Percentiles rank a stretch among this genome's conserved stretches.
phyloP scores from a whole-genome alignment of 2,113 vertebrate species.

The Equus przewalskii region DNA sequence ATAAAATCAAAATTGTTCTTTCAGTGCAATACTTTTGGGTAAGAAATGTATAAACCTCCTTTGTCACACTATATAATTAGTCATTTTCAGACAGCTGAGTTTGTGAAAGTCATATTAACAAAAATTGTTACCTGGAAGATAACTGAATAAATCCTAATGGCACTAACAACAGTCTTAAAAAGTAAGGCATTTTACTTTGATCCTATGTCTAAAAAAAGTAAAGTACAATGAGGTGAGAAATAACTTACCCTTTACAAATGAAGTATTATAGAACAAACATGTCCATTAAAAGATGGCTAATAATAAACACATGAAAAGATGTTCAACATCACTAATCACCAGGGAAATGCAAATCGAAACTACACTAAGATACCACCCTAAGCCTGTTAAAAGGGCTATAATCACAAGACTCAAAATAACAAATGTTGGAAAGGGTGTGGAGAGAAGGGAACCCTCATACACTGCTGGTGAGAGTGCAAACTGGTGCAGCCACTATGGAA shows the following conservation, averaged over 20 bases:
- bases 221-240: slow-evolving; percentile 61
- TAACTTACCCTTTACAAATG: slow-evolving; percentile 76
- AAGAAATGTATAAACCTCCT: slow-evolving; percentile 71
- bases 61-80: slow-evolving; percentile 78
- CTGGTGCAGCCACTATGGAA: no score
- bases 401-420: no score
- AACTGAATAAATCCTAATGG: slow-evolving; percentile 77
- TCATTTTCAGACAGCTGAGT: slow-evolving; percentile 79
- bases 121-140: slow-evolving; percentile 82
- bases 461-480: no score
- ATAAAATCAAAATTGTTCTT: slow-evolving; percentile 79
- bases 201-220: slow-evolving; percentile 72
- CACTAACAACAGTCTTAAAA: slow-evolving; percentile 75
- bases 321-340: no score
- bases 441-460: no score
- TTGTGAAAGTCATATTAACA: slow-evolving; percentile 76
- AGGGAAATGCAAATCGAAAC: no score
- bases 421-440: no score
- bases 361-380: no score
- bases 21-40: slow-evolving; percentile 68
- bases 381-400: no score
- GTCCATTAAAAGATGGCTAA: slow-evolving; percentile 76
- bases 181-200: slow-evolving; percentile 51
- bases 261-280: slow-evolving; percentile 57
- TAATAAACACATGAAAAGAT: no score